phyloP scores from a whole-genome alignment of 2,888 invertebrate genomes.

The Liodrosophila aerea region DNA sequence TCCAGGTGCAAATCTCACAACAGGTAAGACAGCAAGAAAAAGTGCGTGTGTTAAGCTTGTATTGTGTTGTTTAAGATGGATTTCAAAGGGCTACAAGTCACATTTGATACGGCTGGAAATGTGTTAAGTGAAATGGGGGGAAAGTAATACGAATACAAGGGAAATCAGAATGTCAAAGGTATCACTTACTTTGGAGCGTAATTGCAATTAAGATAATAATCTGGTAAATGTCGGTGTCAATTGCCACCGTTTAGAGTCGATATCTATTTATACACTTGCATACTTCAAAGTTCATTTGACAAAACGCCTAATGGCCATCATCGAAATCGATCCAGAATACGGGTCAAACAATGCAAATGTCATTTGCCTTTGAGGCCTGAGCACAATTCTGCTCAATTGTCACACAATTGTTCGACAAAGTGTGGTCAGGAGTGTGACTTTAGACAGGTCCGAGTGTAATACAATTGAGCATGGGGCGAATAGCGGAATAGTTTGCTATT shows the following conservation, averaged over 20 bases:
- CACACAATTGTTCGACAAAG: constrained; percentile 25
- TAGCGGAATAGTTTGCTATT: constrained; percentile 21
- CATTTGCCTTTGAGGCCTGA: constrained; percentile 23
- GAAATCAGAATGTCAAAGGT: no score
- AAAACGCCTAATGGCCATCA: constrained; percentile 37
- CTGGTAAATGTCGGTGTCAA: no score
- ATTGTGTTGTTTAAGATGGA: neutral
- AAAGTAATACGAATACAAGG: no score
- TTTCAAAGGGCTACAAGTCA: neutral
- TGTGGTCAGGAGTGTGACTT: constrained; percentile 41
- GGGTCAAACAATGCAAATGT: constrained; percentile 39
- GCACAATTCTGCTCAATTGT: constrained; percentile 34
- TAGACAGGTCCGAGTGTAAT: constrained; percentile 35
- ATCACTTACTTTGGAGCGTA: no score
- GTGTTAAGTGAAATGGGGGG: no score
- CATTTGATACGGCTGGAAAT: no score
- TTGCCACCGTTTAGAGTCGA: no score
- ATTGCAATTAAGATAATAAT: no score
- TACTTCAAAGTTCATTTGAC: constrained; percentile 11
- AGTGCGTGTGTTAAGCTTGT: neutral
- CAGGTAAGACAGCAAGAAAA: neutral
- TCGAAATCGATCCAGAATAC: constrained; percentile 44
- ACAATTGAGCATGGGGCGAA: constrained; percentile 21
- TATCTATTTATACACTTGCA: no score
- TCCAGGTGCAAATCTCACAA: constrained; percentile 19